Percentiles rank a stretch among this genome's conserved stretches.
Conservation (phyloP, 2,888 invertebrate species). For the Stenurella melanura region DNA sequence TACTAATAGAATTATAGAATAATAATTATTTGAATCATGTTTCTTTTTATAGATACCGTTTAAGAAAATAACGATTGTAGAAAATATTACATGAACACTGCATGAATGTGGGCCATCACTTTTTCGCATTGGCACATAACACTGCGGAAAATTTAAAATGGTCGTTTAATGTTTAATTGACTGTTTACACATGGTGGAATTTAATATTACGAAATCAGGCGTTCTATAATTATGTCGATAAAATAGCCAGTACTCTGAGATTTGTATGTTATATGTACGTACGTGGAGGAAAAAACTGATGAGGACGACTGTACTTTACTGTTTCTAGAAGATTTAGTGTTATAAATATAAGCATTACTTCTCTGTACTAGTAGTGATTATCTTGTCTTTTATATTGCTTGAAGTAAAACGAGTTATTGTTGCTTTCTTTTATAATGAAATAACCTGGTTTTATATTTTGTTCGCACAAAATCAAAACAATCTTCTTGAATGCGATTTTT, state of each 20-base stretch:
- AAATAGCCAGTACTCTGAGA: background rate
- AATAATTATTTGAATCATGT: slow-evolving; percentile 28
- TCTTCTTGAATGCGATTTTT: too few relatives aligned
- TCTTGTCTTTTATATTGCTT: too few relatives aligned
- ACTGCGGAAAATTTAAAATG: slow-evolving; percentile 20
- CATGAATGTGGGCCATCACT: background rate
- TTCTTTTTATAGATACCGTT: slow-evolving; percentile 27
- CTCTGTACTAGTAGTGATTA: background rate
- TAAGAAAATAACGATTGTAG: background rate
- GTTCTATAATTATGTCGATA: slow-evolving; percentile 22
- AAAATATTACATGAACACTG: slow-evolving; percentile 5
- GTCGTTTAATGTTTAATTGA: slow-evolving; percentile 19
- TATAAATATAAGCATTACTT: background rate
- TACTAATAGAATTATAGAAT: slow-evolving; percentile 33
- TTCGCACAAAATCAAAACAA: too few relatives aligned
- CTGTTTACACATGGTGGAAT: slow-evolving; percentile 22
- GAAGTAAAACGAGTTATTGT: too few relatives aligned
- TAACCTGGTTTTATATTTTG: too few relatives aligned
- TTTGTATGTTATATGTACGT: background rate
- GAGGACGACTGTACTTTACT: background rate
- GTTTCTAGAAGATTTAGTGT: background rate
- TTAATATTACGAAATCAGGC: slow-evolving; percentile 3
- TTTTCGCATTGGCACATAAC: slow-evolving; percentile 9
- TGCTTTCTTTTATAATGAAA: too few relatives aligned
- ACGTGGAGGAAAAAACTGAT: background rate